Evolutionary conservation across 2,797 vertebrate genomes (phyloP), one percentile per base, ranked within the genome.

Genomic region (Esox masquinongy): DNA sequence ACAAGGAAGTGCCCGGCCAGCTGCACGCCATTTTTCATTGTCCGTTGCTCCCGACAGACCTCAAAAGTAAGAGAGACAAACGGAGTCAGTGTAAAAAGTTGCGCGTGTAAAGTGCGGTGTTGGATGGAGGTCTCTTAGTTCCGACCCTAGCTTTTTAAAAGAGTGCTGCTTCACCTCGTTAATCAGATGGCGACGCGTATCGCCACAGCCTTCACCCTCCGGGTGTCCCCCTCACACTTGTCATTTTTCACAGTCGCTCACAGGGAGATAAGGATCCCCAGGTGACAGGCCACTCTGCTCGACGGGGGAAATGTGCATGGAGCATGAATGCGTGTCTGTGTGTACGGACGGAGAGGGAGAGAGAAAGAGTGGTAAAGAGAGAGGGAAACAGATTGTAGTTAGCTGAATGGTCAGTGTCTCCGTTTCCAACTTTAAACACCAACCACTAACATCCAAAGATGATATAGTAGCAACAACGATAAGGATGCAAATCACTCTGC

Each of bases 11-110:
- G 79, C 88, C 87, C 68, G 19, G 83, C 88, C 87, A 89, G 85
- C 87, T 90, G 85, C 86, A 76, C 3, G 81, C 81, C 88, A 92
- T 94, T 92, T 92, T 91, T 93, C 93, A 92, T 92, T 84, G 83
- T 85, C 84, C 19, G 9, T 16, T 31, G 2, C 43, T 34, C 19
- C 84, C 81, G 82, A 87, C 86, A 80, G 85, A 85, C 74, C 81
- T 85, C 83, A 85, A 81, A 79, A 83, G 47, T 26, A 70, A 74
- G 51, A 53, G 71, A 72, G 67, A 69, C 64, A 77, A 26, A 49
- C 15, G 7, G 67, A 79, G 83, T 9, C 76, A 79, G 75, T 81
- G 77, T 76, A 87, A 88, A 79, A 87, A 86, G 82, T 84, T 82
- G 66, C 81, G 76, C 74, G 80, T 74, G 86, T 88, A 84, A 88